Base-by-base conservation (phyloP, 2,797 vertebrate species). In the Parotocinclus haroldoi region DNA sequence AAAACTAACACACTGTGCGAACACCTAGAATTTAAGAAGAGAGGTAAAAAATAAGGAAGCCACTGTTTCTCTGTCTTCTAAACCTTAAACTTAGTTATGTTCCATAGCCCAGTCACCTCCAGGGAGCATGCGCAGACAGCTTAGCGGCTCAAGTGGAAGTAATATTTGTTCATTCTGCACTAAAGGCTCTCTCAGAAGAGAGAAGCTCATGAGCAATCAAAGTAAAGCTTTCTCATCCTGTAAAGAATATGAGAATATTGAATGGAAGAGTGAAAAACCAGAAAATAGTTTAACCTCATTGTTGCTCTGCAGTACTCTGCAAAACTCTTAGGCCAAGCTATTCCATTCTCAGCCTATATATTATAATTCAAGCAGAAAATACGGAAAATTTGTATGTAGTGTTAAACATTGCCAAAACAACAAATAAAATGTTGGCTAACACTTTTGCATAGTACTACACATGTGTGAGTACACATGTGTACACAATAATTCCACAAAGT, bases 61-160 rank as follows among this genome's bases (percentile, higher is more conserved):
- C 74, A 72, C 90, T 90, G 87, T 91, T 91, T 87, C 85, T 86
- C 79, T 81, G 83, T 84, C 88, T 89, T 85, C 85, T 86, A 80
- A 80, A 84, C 86, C 85, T 84, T 82, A 49, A n/a, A 49, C 82
- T 83, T 77, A 85, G 85, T 86, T 86, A 83, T 85, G 58, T 73
- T 85, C 87, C 81, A 81, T 85, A 84, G 87, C 83, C 78, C 88
- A 79, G 86, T 85, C 46, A 86, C 86, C 85, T 86, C 88, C 83
- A 80, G 86, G 83, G 75, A 86, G 83, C 82, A 81, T 86, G 84
- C 63, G 38, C 83, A 79, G 91, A 87, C 90, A 88, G 87, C 84
- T 89, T 89, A 90, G 89, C 86, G 84, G 86, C 86, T 87, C 76
- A 82, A 87, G 83, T 85, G 86, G 85, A 91, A 90, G 86, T 87